A percentile compares a stretch with the other conserved stretches of the same genome.
Conservation (phyloP, 2,888 invertebrate genomes). For the Stenotaenia linearis region DNA sequence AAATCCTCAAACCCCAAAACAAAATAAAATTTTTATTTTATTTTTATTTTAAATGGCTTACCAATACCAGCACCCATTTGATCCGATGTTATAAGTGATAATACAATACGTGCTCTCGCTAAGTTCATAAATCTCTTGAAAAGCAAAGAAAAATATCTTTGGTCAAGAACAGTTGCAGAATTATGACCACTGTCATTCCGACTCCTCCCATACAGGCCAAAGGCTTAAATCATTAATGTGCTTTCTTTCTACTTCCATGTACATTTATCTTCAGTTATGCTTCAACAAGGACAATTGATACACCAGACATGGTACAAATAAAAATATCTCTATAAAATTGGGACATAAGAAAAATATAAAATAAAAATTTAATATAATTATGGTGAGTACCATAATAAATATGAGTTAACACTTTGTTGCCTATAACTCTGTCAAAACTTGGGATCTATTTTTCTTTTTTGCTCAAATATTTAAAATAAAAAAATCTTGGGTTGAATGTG, state of each 20-base stretch:
- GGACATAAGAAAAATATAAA: too few relatives aligned
- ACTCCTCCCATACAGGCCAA: not conserved
- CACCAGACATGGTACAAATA: not conserved
- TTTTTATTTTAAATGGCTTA: not conserved
- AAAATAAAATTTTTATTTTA: not conserved
- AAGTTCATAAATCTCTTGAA: not conserved
- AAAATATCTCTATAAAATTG: too few relatives aligned
- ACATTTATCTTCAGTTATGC: not conserved
- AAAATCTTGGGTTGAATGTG: too few relatives aligned
- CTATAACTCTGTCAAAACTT: too few relatives aligned
- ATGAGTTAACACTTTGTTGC: too few relatives aligned
- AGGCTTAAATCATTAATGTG: constrained; percentile 4
- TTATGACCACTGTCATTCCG: not conserved
- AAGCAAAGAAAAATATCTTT: not conserved
- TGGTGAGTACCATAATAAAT: too few relatives aligned
- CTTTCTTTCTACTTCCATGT: not conserved
- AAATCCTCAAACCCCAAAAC: not conserved
- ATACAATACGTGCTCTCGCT: not conserved
- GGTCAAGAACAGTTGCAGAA: not conserved
- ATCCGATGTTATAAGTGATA: not conserved
- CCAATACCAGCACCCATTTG: not conserved
- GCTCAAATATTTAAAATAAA: too few relatives aligned
- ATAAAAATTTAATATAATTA: too few relatives aligned
- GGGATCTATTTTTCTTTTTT: too few relatives aligned
- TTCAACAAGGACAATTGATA: constrained; percentile 9